A percentile compares a stretch with the other conserved stretches of the same genome.
Conservation (phyloP, 2,113 vertebrate genomes). For the Nestor notabilis region DNA sequence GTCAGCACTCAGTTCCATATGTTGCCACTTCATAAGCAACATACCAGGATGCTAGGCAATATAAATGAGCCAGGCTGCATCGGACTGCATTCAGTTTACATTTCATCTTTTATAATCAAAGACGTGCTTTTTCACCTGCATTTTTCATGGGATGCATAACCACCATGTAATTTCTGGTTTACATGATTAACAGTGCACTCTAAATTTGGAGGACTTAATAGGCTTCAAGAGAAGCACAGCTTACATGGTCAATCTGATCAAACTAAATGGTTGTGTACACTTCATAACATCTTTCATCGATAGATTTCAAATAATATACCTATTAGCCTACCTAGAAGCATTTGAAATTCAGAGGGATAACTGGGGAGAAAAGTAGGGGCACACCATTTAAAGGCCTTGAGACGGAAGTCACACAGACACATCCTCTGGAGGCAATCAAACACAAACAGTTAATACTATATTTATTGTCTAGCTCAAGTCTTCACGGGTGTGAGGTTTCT, state of each 20-base stretch:
- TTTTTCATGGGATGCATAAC: background rate
- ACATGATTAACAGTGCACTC: accelerated
- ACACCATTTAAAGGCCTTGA: background rate
- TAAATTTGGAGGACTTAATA: background rate
- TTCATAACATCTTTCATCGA: background rate
- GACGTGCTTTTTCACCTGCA: background rate
- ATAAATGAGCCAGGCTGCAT: background rate
- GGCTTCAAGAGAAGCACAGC: background rate
- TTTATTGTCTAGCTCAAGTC: background rate
- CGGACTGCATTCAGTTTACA: background rate
- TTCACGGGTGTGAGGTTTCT: background rate
- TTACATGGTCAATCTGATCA: background rate
- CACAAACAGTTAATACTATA: background rate
- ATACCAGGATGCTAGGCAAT: background rate
- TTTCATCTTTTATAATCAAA: background rate
- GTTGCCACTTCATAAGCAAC: background rate
- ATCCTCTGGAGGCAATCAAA: background rate
- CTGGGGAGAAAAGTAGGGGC: background rate
- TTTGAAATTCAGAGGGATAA: background rate
- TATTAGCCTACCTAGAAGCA: background rate
- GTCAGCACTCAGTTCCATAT: background rate
- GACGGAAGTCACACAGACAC: background rate
- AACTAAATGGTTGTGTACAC: background rate
- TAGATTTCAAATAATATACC: background rate
- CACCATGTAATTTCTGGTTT: background rate